Evolutionary conservation across 1,140 invertebrate species (phyloP).

Genomic region (Drosophila ambigua): DNA sequence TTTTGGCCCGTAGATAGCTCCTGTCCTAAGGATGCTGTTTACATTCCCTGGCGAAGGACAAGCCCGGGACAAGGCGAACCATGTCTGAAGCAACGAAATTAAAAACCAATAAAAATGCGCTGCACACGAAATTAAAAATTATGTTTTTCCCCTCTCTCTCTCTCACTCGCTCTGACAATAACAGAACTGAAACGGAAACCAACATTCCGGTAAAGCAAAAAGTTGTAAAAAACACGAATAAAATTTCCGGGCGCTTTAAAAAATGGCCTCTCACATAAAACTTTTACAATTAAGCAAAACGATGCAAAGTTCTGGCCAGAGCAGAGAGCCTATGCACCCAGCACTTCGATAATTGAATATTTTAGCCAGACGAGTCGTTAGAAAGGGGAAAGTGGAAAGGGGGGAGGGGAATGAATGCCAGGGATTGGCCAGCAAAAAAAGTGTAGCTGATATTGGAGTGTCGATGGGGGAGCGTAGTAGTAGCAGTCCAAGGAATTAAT

Average conservation of each 20-base stretch:
- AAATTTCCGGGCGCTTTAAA: constrained; percentile 43
- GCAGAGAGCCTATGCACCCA: constrained; percentile 35
- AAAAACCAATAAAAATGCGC: constrained; percentile 78
- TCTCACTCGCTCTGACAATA: constrained; percentile 30
- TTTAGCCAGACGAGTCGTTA: constrained; percentile 28
- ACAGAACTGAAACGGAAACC: constrained; percentile 37
- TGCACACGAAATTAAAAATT: constrained; percentile 77
- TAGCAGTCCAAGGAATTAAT: constrained; percentile 33
- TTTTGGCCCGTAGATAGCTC: neutral
- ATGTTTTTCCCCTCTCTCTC: constrained; percentile 65
- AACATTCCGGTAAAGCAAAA: constrained; percentile 42
- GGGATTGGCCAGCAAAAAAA: constrained; percentile 38
- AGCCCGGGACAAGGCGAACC: constrained; percentile 19
- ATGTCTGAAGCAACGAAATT: constrained; percentile 69
- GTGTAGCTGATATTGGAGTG: constrained; percentile 47
- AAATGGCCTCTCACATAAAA: constrained; percentile 49
- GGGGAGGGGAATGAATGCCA: neutral
- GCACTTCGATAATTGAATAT: constrained; percentile 79
- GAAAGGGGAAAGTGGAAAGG: neutral
- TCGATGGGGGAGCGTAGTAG: neutral
- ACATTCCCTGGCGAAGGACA: constrained; percentile 53
- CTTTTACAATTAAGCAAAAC: constrained; percentile 74
- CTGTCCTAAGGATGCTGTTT: constrained; percentile 74
- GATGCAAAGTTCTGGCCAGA: constrained; percentile 55
- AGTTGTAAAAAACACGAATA: constrained; percentile 54